Evolutionary conservation across 1,140 invertebrate genomes (phyloP).

Genomic region (Reticulitermes speratus): DNA sequence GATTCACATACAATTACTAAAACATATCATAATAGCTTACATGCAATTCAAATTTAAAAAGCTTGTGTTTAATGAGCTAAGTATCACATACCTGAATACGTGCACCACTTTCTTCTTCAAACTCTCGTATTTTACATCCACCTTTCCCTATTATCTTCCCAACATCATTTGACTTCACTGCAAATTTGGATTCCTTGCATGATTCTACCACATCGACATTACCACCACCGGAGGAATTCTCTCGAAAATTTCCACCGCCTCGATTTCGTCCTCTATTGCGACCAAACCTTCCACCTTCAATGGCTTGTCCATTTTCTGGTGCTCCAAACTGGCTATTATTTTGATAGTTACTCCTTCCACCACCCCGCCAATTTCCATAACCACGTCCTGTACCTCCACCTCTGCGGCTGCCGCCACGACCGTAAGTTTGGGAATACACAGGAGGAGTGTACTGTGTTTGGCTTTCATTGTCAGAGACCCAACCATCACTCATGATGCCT

Average conservation of each 20-base stretch:
- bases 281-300: constrained; percentile 22
- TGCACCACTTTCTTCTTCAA: constrained; percentile 62
- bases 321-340: constrained; percentile 23
- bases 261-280: constrained; percentile 13
- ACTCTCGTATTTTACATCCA: constrained; percentile 71
- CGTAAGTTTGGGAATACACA: constrained; percentile 22
- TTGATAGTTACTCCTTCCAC: constrained; percentile 10
- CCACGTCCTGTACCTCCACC: constrained; percentile 15
- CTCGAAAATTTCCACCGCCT: constrained; percentile 7
- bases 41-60: too few species aligned
- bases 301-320: constrained; percentile 6
- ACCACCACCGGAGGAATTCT: constrained; percentile 5
- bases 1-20: too few species aligned
- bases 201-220: neutral
- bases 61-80: too few species aligned
- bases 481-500: constrained; percentile 32
- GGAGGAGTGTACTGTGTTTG: neutral
- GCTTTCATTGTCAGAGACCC: constrained; percentile 29
- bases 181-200: constrained; percentile 28
- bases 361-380: neutral
- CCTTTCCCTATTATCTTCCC: constrained; percentile 62
- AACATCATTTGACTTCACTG: constrained; percentile 43
- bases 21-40: too few species aligned
- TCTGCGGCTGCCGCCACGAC: constrained; percentile 18
- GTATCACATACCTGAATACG: constrained; percentile 50